Percentiles rank a stretch among this genome's conserved stretches.
Evolutionary conservation across 2,797 vertebrate genomes (phyloP).

Genomic region (Megaceryle alcyon): DNA sequence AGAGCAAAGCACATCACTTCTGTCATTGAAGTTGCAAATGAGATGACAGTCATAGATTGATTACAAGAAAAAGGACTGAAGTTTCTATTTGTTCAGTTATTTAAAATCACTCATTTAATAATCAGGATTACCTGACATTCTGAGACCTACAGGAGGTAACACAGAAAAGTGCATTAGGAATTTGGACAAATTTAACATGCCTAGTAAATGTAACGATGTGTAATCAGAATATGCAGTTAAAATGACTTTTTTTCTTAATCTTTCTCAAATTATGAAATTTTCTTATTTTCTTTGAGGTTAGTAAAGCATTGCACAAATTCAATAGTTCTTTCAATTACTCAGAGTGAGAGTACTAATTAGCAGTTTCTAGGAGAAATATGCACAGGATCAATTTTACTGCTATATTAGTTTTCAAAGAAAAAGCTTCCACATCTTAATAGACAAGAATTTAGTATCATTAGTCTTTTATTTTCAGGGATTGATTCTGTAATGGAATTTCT

Average conservation of each 20-base stretch:
- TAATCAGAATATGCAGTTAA: slow-evolving; percentile 10
- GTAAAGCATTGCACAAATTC: neutral
- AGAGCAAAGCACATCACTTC: slow-evolving; percentile 47
- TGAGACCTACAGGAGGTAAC: slow-evolving; percentile 17
- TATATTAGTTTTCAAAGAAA: neutral
- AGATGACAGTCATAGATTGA: slow-evolving; percentile 55
- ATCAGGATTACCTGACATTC: slow-evolving; percentile 51
- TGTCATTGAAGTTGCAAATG: slow-evolving; percentile 48
- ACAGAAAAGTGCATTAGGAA: neutral
- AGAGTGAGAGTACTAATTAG: neutral
- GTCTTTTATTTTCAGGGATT: neutral
- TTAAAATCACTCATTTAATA: slow-evolving; percentile 42
- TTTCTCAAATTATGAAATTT: neutral
- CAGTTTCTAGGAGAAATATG: neutral
- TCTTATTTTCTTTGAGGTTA: neutral
- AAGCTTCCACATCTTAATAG: neutral
- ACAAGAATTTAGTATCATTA: neutral
- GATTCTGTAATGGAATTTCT: neutral
- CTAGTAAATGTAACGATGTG: neutral
- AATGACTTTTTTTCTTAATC: neutral
- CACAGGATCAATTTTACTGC: neutral
- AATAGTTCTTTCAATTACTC: neutral
- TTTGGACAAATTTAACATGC: neutral
- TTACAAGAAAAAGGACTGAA: slow-evolving; percentile 18
- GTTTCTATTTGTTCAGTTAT: neutral